Base-by-base conservation (phyloP, 2,797 vertebrate species). In the Anas flavirostris region DNA sequence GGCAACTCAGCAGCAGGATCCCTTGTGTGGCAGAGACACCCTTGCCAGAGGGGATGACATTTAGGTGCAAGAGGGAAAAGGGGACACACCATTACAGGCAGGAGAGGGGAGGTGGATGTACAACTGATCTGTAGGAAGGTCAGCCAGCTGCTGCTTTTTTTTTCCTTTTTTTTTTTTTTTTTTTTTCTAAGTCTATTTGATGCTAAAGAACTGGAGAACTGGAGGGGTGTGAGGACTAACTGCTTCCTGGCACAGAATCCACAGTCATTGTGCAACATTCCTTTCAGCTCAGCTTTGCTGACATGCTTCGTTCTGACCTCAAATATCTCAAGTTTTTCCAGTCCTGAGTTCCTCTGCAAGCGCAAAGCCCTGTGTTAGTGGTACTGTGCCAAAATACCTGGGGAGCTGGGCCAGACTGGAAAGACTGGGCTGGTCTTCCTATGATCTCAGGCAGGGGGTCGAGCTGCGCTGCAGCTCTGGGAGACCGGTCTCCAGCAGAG, bases 41-140 rank as follows among this genome's bases (percentile, higher is more conserved):
- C 97, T 97, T 96, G 95, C 97, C 95, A 1, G 37, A 96, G 97
- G 97, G 96, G 92, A 95, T 95, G 95, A 83, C 95, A 89, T 69
- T 97, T 91, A 76, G 95, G 94, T 97, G 95, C 94, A 74, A 75
- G 90, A 93, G 96, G 97, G 75, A 96, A 72, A 77, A 91, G 93
- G 96, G 97, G 68, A 97, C 85, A 63, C 46, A 70, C 67, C 92
- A 95, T 95, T 93, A 90, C 89, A 85, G 82, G 43, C 91, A 66
- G 84, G 58, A 85, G 67, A 80, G 46, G 56, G n/a, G 50, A 59
- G 69, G 70, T 62, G 44, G 88, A 28, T 94, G 59, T 62, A 83
- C 66, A 91, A 9, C 17, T 88, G 90, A 93, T 86, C 88, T 96
- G 79, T 81, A 95, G 88, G 72, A 96, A 91, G 82, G 64, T 46